Base-by-base conservation (phyloP, 1,140 invertebrate genomes). In the Eufriesea mexicana region DNA sequence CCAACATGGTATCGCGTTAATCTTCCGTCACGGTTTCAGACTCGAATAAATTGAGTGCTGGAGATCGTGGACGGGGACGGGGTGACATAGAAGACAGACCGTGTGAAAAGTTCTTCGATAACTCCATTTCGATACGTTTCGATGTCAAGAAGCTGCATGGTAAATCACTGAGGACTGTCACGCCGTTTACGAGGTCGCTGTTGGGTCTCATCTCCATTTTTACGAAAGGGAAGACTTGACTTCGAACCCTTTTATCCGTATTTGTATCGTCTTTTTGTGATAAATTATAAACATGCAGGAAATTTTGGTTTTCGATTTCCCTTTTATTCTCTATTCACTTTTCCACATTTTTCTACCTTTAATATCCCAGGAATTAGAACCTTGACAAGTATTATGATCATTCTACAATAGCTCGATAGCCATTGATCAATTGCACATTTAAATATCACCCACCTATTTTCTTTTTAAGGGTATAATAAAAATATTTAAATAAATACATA, bases 151-250 rank as follows among this genome's bases (percentile, higher is more conserved):
- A 79, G 6, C 25, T 85, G n/a, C 54, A 61, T 12, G 10, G 23
- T 1, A 57, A 73, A 14, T 42, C 55, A n/a, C 47, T 85, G 23
- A 88, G n/a, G 8, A 79, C 62, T 61, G 8, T 77, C 18, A 83
- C 75, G n/a, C 72, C 86, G 2, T 86, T 89, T 5, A 80, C 84
- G 0, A 89, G 20, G 79, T 88, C 86, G 10, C 7, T 88, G 20
- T 51, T 88, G 66, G 59, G 55, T 9, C 71, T 88, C 8, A 55
- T 55, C 23, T 74, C 54, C 5, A 54, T 87, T 25, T 87, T 87
- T 20, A 20, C 57, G 0, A 67, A 25, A 12, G 49, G 64, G 20
- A 4, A 42, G 8, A 28, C 2, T 18, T 86, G 54, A 80, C 61
- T 54, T 8, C 0, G 2, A 54, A 10, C 45, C 2, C 51, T 55